These are phyloP conservation scores for Chymomyza caudatula DNA, from an alignment of 2,888 invertebrate species.

Conservation along the genomic window DNA sequence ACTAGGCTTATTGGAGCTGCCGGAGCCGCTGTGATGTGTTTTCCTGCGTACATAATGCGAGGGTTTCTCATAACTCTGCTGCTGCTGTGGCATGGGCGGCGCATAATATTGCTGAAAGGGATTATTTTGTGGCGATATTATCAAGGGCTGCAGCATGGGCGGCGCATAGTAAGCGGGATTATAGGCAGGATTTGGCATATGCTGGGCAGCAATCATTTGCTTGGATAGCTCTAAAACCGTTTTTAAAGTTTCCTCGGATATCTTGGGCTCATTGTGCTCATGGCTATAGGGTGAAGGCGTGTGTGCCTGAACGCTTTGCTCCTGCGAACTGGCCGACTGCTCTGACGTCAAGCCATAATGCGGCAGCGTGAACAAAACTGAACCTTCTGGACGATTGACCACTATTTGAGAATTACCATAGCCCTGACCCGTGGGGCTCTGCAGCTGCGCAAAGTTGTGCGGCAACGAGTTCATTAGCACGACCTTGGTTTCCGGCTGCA, in stretches of 20 bases:
- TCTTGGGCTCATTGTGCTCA: constrained; percentile 71
- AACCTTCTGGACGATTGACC: constrained; percentile 77
- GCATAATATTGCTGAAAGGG: constrained; percentile 62
- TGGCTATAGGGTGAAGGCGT: constrained; percentile 26
- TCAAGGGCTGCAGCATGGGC: constrained; percentile 74
- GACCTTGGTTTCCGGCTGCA: constrained; percentile 73
- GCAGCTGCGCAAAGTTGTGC: constrained; percentile 29
- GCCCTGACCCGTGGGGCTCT: constrained; percentile 40
- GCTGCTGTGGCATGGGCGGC: constrained; percentile 33
- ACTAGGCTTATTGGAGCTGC: constrained; percentile 48
- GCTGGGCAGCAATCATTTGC: constrained; percentile 77
- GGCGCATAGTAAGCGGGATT: constrained; percentile 65
- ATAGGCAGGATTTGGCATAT: constrained; percentile 65
- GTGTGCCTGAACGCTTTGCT: not conserved
- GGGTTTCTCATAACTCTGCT: constrained; percentile 22
- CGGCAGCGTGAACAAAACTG: constrained; percentile 74
- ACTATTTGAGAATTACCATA: constrained; percentile 77
- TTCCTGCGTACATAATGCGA: constrained; percentile 48
- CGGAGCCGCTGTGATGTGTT: constrained; percentile 18
- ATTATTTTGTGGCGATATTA: constrained; percentile 57
- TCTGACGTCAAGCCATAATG: constrained; percentile 36
- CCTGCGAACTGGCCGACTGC: not conserved
- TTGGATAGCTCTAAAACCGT: constrained; percentile 77
- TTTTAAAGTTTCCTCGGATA: constrained; percentile 77
- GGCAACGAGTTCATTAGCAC: constrained; percentile 63